phyloP scores from a whole-genome alignment of 2,797 vertebrate genomes.

The Tangara arthus region DNA sequence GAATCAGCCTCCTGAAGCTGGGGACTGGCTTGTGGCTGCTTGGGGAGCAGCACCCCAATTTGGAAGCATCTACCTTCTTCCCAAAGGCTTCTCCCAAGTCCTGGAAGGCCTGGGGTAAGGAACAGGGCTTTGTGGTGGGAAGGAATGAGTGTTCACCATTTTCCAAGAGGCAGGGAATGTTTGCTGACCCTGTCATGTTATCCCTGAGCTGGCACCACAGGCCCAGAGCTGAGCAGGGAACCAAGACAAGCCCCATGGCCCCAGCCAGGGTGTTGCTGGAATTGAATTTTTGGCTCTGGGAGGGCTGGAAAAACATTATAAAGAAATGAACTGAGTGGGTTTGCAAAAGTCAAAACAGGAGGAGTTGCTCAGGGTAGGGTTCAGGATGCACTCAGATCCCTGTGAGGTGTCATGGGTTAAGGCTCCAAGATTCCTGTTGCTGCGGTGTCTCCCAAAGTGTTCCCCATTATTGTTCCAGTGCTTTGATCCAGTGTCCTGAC shows the following conservation, averaged over 20 bases:
- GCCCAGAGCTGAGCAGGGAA: not conserved
- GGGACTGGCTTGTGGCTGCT: not conserved
- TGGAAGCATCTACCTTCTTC: not conserved
- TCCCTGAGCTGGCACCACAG: not conserved
- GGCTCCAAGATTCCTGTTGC: not conserved
- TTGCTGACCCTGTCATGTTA: fast-evolving
- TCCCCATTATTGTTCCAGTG: not conserved
- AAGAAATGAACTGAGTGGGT: not conserved
- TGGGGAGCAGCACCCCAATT: not conserved
- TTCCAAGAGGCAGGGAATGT: not conserved
- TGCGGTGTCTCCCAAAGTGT: not conserved
- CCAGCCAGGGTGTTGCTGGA: not conserved
- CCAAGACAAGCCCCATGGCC: fast-evolving
- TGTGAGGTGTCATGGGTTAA: not conserved
- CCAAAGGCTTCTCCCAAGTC: not conserved
- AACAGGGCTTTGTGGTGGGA: not conserved
- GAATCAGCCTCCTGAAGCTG: not conserved
- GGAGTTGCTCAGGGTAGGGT: not conserved
- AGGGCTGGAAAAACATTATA: not conserved
- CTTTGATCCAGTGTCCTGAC: not conserved
- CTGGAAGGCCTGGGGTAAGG: not conserved
- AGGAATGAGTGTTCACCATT: not conserved
- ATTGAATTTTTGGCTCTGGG: not conserved
- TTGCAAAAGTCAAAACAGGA: not conserved
- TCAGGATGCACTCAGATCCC: not conserved